phyloP scores from a whole-genome alignment of 2,113 vertebrate species.

The Regulus satrapa region DNA sequence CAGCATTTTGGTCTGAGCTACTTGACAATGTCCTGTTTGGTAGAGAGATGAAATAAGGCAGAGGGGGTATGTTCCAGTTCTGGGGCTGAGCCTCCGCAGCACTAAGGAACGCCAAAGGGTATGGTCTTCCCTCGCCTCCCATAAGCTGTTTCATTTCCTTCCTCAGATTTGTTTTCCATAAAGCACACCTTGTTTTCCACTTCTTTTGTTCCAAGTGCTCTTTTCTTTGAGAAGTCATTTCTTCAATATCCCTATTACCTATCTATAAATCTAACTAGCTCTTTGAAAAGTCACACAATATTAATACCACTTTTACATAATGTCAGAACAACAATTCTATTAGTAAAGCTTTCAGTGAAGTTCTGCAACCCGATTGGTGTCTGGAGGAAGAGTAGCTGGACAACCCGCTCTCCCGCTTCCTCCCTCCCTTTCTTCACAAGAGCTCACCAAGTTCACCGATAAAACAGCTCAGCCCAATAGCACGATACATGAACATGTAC shows the following conservation, averaged over 20 bases:
- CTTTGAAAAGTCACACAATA: slow-evolving; percentile 70
- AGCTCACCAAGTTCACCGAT: slow-evolving; percentile 32
- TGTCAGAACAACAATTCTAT: slow-evolving; percentile 67
- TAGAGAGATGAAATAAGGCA: slow-evolving; percentile 65
- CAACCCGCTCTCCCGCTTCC: slow-evolving; percentile 1
- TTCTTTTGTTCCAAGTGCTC: slow-evolving; percentile 74
- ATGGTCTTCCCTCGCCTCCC: slow-evolving; percentile 8
- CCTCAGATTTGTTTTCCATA: slow-evolving; percentile 55
- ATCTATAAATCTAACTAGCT: slow-evolving; percentile 69
- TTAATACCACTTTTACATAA: slow-evolving; percentile 73
- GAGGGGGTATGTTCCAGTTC: slow-evolving; percentile 59
- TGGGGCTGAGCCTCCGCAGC: slow-evolving; percentile 60
- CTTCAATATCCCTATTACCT: slow-evolving; percentile 66
- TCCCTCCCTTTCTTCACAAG: slow-evolving; percentile 46
- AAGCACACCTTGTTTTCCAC: slow-evolving; percentile 55
- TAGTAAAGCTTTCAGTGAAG: slow-evolving; percentile 74
- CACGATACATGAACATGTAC: slow-evolving; percentile 3
- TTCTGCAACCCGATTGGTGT: slow-evolving; percentile 54
- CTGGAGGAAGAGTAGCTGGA: slow-evolving; percentile 41
- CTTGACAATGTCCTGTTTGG: slow-evolving; percentile 59
- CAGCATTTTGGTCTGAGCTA: slow-evolving; percentile 55
- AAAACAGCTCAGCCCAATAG: slow-evolving; percentile 41
- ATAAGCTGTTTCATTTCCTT: slow-evolving; percentile 62
- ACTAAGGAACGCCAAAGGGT: slow-evolving; percentile 17
- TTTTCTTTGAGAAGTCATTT: slow-evolving; percentile 72